These are phyloP conservation scores for Anguilla japonica DNA, from an alignment of 2,113 vertebrate species.

Conservation along the genomic window DNA sequence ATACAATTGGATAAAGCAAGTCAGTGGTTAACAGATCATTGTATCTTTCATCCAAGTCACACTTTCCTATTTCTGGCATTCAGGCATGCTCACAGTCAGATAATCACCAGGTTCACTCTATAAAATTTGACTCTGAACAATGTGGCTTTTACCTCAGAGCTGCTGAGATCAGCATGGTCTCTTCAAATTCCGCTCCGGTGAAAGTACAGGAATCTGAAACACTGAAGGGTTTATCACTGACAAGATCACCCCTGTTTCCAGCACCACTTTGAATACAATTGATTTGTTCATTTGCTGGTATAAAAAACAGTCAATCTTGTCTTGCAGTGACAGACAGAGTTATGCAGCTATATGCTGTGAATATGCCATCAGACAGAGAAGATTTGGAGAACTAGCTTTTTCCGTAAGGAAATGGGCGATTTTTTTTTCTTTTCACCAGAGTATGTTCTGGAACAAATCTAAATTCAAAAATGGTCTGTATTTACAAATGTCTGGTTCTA, in stretches of 20 bases:
- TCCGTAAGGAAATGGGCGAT: neutral
- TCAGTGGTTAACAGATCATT: no score
- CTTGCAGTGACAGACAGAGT: neutral
- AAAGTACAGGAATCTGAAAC: neutral
- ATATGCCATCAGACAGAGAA: neutral
- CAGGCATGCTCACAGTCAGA: neutral
- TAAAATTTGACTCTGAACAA: neutral
- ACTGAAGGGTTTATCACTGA: neutral
- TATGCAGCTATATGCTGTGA: neutral
- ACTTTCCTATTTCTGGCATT: no score
- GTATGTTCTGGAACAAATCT: no score
- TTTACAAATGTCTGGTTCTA: no score
- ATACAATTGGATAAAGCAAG: no score
- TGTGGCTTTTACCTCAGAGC: neutral
- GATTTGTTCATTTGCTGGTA: neutral
- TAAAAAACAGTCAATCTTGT: neutral
- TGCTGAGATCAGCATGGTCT: neutral
- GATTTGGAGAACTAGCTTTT: constrained; percentile 19
- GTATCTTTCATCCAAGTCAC: no score
- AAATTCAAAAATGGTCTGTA: no score
- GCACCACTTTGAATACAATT: neutral
- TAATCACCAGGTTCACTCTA: neutral
- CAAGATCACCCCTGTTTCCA: neutral
- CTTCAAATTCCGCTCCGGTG: neutral
- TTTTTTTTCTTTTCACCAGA: neutral